Conservation (phyloP, 1,140 invertebrate genomes). For the Hyles euphorbiae region DNA sequence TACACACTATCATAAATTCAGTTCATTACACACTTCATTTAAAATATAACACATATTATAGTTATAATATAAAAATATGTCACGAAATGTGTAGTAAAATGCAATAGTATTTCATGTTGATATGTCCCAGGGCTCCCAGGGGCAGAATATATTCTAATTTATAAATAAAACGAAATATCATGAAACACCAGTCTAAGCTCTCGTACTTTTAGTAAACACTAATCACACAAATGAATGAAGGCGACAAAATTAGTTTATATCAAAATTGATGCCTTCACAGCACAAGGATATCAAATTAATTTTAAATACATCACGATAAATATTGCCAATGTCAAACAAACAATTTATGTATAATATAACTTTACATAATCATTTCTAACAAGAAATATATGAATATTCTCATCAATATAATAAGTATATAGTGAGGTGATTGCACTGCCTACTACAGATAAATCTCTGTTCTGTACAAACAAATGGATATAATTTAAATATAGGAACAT, state of each 20-base stretch:
- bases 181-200: slow-evolving; percentile 22
- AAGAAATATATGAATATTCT: slow-evolving; percentile 1
- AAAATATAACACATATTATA: slow-evolving; percentile 10
- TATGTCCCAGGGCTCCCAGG: slow-evolving; percentile 34
- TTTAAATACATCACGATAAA: slow-evolving; percentile 3
- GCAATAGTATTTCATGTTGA: slow-evolving; percentile 15
- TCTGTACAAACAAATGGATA: slow-evolving; percentile 42
- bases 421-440: slow-evolving; percentile 38
- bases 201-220: slow-evolving; percentile 11
- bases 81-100: slow-evolving; percentile 1
- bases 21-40: slow-evolving; percentile 2
- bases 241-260: neutral
- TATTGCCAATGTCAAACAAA: slow-evolving; percentile 7
- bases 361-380: slow-evolving; percentile 1
- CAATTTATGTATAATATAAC: neutral
- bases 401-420: slow-evolving; percentile 2
- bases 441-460: slow-evolving; percentile 46
- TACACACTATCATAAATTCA: slow-evolving; percentile 1
- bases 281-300: neutral
- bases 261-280: neutral
- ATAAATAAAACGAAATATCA: slow-evolving; percentile 18
- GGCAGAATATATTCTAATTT: slow-evolving; percentile 11
- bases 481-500: slow-evolving; percentile 43
- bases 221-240: neutral
- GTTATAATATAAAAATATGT: slow-evolving; percentile 17